Evolutionary conservation across 2,888 invertebrate genomes (phyloP).

Genomic region (Drosophila emarginata): DNA sequence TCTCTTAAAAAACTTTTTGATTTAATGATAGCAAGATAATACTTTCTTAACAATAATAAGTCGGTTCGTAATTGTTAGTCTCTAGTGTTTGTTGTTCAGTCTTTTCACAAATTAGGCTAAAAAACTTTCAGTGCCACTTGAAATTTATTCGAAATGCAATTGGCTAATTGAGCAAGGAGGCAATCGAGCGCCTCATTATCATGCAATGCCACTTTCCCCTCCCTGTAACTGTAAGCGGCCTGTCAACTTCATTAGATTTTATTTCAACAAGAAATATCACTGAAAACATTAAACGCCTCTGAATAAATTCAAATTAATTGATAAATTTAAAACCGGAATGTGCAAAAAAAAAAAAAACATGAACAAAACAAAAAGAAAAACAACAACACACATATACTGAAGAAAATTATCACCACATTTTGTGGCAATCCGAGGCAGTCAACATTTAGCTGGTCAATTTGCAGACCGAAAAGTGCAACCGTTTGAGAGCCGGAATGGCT

Average conservation of each 20-base stretch:
- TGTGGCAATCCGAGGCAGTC: constrained; percentile 63
- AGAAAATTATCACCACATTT: constrained; percentile 71
- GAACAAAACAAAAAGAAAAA: constrained; percentile 31
- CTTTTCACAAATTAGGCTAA: neutral
- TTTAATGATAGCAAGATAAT: neutral
- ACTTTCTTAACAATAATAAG: neutral
- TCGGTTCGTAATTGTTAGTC: neutral
- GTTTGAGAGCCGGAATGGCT: constrained; percentile 37
- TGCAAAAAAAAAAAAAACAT: constrained; percentile 8
- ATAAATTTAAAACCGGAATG: constrained; percentile 55
- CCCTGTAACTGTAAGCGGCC: constrained; percentile 40
- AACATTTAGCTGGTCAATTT: constrained; percentile 71
- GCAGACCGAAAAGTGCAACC: constrained; percentile 66
- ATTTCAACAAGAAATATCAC: constrained; percentile 54
- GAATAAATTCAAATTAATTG: constrained; percentile 78
- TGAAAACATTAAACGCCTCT: constrained; percentile 73
- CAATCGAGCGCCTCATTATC: constrained; percentile 55
- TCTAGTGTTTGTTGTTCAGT: neutral
- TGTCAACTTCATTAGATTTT: constrained; percentile 68
- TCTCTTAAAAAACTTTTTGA: no score
- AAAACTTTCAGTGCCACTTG: constrained; percentile 1
- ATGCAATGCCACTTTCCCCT: constrained; percentile 53
- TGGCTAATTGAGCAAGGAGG: constrained; percentile 54
- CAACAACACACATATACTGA: constrained; percentile 15
- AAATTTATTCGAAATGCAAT: constrained; percentile 19